These are phyloP conservation scores for Xyliphius kryptos DNA, from an alignment of 2,113 vertebrate species.

Conservation along the genomic window DNA sequence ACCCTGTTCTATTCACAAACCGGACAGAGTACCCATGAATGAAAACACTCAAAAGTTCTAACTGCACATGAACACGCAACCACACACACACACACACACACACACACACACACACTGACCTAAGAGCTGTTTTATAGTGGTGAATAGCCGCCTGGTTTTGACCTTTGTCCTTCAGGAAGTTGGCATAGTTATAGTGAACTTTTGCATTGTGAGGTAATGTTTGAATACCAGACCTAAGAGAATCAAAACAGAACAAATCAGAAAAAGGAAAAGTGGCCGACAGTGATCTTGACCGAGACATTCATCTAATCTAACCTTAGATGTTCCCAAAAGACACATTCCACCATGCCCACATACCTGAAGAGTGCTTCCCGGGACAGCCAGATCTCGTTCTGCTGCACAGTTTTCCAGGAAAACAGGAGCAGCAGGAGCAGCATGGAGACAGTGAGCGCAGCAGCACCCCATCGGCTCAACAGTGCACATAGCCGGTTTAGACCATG, in stretches of 20 bases:
- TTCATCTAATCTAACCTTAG: too few species aligned
- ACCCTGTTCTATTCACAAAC: too few species aligned
- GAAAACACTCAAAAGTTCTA: too few species aligned
- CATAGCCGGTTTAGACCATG: slow-evolving; percentile 80
- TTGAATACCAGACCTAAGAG: slow-evolving; percentile 84
- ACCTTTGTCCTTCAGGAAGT: slow-evolving; percentile 89
- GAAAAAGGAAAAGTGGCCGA: too few species aligned
- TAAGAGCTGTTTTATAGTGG: slow-evolving; percentile 85
- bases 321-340: too few species aligned
- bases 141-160: slow-evolving; percentile 78
- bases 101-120: slow-evolving; percentile 53
- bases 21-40: too few species aligned
- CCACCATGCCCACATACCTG: slow-evolving; percentile 61
- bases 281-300: too few species aligned
- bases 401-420: slow-evolving; percentile 88
- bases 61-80: too few species aligned
- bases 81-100: too few species aligned
- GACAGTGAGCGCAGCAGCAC: slow-evolving; percentile 62
- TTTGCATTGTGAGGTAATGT: slow-evolving; percentile 96
- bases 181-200: slow-evolving; percentile 98
- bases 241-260: too few species aligned
- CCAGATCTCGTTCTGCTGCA: slow-evolving; percentile 92
- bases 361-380: slow-evolving; percentile 90
- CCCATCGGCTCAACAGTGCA: slow-evolving; percentile 68
- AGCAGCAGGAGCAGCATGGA: slow-evolving; percentile 78